Evolutionary conservation across 2,113 vertebrate species (phyloP).

Genomic region (Dipodomys merriami): DNA sequence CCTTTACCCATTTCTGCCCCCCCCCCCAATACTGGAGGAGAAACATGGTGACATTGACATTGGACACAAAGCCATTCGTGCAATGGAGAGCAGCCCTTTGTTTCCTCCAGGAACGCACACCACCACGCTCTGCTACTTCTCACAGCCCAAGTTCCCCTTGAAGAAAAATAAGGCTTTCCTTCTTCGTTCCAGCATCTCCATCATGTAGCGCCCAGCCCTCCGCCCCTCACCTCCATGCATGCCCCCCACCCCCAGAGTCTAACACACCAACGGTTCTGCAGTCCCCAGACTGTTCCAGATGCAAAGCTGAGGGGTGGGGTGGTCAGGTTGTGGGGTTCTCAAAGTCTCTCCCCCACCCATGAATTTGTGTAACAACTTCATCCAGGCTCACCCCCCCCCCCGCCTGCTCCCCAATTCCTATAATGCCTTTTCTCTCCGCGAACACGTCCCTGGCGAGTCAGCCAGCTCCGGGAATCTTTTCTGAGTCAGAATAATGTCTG

Average conservation of each 20-base stretch:
- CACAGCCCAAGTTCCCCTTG: not conserved
- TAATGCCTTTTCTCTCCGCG: not conserved
- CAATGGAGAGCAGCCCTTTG: not conserved
- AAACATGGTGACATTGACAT: not conserved
- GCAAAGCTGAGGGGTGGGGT: not conserved
- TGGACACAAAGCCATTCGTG: not conserved
- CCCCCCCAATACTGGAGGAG: not conserved
- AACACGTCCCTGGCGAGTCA: not conserved
- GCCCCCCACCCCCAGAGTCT: no score
- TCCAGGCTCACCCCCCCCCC: not conserved
- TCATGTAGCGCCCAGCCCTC: not conserved
- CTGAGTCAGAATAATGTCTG: not conserved
- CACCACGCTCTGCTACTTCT: not conserved
- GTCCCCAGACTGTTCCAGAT: not conserved
- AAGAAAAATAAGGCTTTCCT: constrained; percentile 33
- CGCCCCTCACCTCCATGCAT: not conserved
- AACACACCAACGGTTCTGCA: not conserved
- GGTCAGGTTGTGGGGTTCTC: not conserved
- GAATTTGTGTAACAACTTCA: not conserved
- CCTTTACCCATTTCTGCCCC: no score
- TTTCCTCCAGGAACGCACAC: not conserved
- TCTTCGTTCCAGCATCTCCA: not conserved
- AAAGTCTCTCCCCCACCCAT: no score
- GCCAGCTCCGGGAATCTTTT: not conserved
- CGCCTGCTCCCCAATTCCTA: not conserved